phyloP scores from a whole-genome alignment of 2,797 vertebrate species.

The Eurystomus glaucurus region DNA sequence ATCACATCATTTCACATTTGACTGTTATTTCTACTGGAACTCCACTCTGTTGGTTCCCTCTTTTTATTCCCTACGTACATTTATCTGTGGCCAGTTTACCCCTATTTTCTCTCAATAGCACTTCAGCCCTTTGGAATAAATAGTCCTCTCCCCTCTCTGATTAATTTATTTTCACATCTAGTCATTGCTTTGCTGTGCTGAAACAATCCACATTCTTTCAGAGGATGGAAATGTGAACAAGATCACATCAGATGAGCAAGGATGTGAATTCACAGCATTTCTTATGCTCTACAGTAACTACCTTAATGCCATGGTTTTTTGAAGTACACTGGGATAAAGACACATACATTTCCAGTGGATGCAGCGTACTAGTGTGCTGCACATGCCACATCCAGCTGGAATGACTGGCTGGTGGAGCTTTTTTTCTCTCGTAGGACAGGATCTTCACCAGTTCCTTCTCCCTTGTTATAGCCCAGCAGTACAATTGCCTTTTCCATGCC shows the following conservation, averaged over 20 bases:
- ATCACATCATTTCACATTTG: neutral
- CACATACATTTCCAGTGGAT: neutral
- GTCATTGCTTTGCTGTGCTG: neutral
- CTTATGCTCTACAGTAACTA: neutral
- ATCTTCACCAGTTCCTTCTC: neutral
- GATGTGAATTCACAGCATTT: neutral
- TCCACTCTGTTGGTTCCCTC: neutral
- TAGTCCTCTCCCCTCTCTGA: neutral
- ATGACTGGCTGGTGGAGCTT: neutral
- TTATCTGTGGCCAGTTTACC: neutral
- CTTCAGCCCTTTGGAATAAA: neutral
- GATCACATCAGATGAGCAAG: neutral
- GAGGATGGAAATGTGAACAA: neutral
- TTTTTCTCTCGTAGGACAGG: neutral
- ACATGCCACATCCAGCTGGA: neutral
- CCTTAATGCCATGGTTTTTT: neutral
- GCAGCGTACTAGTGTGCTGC: neutral
- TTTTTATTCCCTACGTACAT: neutral
- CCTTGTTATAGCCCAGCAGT: fast-evolving
- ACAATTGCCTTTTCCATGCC: neutral
- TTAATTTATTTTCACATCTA: neutral
- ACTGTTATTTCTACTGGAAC: neutral
- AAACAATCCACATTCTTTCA: neutral
- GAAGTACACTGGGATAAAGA: neutral
- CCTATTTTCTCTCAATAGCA: neutral